Conservation (phyloP, 1,140 invertebrate species). For the Bombus affinis region DNA sequence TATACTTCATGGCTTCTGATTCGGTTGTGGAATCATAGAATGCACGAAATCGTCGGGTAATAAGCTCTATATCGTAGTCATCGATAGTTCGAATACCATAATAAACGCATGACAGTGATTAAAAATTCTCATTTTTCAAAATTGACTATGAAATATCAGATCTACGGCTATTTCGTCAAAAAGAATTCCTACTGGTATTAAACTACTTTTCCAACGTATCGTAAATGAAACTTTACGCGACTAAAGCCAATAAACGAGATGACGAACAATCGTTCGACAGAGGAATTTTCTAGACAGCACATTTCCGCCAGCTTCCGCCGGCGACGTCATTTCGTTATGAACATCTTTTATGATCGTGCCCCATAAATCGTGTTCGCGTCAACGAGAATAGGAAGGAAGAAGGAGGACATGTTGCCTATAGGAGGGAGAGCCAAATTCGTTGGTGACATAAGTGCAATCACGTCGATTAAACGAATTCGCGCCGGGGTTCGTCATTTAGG, state of each 20-base stretch:
- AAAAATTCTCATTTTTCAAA: no score
- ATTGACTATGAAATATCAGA: no score
- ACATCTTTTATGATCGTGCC: constrained; percentile 59
- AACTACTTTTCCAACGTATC: background rate
- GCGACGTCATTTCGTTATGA: constrained; percentile 19
- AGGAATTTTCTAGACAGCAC: constrained; percentile 24
- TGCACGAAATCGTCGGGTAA: no score
- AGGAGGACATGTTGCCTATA: background rate
- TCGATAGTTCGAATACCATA: no score
- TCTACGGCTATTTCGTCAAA: no score
- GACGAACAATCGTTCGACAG: background rate
- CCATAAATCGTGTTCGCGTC: constrained; percentile 52
- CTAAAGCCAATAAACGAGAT: constrained; percentile 14
- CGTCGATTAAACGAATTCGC: constrained; percentile 67
- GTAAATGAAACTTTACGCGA: constrained; percentile 21
- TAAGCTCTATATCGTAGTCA: no score
- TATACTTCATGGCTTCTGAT: background rate
- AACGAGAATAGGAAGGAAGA: constrained; percentile 61
- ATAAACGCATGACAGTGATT: no score
- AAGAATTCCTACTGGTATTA: no score
- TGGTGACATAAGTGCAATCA: constrained; percentile 71
- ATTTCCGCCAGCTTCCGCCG: constrained; percentile 53
- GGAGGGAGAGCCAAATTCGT: constrained; percentile 58
- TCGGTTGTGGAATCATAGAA: background rate
- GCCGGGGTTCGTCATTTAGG: constrained; percentile 46